A percentile compares a stretch with the other conserved stretches of the same genome.
These are phyloP conservation scores for Limnodromus scolopaceus DNA, from an alignment of 2,797 vertebrate species.

Conservation along the genomic window DNA sequence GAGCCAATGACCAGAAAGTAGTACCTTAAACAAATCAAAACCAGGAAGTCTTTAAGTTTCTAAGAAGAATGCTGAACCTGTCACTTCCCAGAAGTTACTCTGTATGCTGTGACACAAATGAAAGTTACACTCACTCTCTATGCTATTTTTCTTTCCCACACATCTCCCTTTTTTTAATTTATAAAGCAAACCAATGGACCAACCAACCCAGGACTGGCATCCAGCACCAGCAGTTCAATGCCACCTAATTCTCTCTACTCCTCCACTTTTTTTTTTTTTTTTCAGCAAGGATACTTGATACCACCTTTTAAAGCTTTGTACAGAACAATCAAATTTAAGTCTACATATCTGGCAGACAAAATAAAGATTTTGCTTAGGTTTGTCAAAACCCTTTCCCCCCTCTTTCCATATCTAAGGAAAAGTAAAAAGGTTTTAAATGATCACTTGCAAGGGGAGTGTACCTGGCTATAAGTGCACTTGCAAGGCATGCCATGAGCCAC, in stretches of 20 bases:
- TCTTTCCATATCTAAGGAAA: not conserved
- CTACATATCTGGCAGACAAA: not conserved
- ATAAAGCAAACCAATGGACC: not conserved
- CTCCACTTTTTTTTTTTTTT: not conserved
- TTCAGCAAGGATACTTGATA: not conserved
- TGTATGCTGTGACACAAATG: not conserved
- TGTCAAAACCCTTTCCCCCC: not conserved
- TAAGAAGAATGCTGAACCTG: not conserved
- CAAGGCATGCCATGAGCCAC: not conserved
- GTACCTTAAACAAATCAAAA: not conserved
- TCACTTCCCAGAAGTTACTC: not conserved
- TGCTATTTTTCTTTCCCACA: fast-evolving
- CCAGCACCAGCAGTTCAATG: not conserved
- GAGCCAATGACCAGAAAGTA: not conserved
- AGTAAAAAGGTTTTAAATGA: not conserved
- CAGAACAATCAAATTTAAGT: not conserved
- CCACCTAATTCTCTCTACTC: not conserved
- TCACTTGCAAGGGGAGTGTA: not conserved
- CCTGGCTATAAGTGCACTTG: not conserved
- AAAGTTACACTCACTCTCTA: not conserved
- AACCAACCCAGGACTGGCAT: not conserved
- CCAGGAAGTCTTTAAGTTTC: not conserved
- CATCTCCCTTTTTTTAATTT: not conserved
- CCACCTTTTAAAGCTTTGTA: not conserved
- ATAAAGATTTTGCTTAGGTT: not conserved